Base-by-base conservation (phyloP, 1,140 invertebrate genomes). In the Popillia japonica region DNA sequence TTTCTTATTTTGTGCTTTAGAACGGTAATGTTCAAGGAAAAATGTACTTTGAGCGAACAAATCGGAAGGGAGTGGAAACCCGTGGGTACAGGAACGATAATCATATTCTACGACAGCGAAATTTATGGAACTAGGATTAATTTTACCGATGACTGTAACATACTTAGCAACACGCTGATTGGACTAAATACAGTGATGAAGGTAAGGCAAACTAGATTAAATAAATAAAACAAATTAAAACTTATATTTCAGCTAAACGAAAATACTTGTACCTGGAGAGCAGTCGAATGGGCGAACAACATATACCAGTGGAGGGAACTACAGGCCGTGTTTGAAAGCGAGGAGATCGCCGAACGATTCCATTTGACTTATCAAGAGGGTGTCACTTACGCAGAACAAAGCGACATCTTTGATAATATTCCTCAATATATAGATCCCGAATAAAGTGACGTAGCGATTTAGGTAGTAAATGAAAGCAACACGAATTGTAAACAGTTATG, bases 41-140 rank as follows among this genome's bases (percentile, higher is more conserved):
- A 77, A 8, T 85, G 84, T 74, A 81, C 79, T 23, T 76, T 86
- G 20, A 83, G 81, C 48, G 83, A 86, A 75, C 72, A 81, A 72
- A 10, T 78, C 14, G 40, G 14, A 17, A 75, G 76, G 8, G 72
- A 81, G 40, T 86, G 86, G 86, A 79, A 80, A 17, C 68, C 78
- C 0, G 75, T 86, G 0, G 75, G 75, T 17, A 77, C 68, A 3
- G 86, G 86, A 8, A 80, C 81, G 7, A 72, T 86, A 10, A 78
- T 83, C 59, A 79, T 86, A 20, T 85, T 82, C 75, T 86, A 84
- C 73, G 85, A 86, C 75, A 73, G 80, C 8, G 84, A 86, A 68
- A 40, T 83, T 9, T 85, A 84, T 74, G 82, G 79, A 2, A 80
- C 84, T 4, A 77, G 81, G 40, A 84, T 86, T 72, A 76, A 40